These are phyloP conservation scores for Pithecia hirsuta DNA, from an alignment of 2,797 vertebrate genomes.

Conservation along the genomic window DNA sequence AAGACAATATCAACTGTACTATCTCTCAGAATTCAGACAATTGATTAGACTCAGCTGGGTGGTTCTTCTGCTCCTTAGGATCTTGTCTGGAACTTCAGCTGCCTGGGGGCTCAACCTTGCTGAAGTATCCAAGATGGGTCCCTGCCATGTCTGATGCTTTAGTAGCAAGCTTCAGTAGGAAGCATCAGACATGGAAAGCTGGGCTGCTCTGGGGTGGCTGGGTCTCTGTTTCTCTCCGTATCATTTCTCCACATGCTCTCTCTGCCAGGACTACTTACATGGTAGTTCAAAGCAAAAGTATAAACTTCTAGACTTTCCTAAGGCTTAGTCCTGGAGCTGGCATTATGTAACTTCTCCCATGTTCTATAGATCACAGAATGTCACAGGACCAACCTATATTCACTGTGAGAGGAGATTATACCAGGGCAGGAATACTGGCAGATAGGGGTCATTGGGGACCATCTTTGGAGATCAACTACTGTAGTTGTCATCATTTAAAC, in stretches of 20 bases:
- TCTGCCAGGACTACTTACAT: background rate
- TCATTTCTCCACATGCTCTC: background rate
- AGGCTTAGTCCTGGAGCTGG: background rate
- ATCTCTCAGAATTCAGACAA: background rate
- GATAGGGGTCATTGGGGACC: background rate
- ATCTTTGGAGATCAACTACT: background rate
- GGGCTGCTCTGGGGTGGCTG: background rate
- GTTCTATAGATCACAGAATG: background rate
- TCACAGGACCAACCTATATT: background rate
- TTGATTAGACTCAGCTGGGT: background rate
- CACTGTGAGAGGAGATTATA: background rate
- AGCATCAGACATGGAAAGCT: background rate
- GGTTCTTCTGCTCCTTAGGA: background rate
- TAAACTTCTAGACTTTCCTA: background rate
- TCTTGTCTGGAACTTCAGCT: background rate
- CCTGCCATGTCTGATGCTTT: background rate
- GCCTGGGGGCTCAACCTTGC: background rate
- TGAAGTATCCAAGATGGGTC: background rate
- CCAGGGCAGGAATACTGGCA: background rate
- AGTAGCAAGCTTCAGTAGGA: background rate
- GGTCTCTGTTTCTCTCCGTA: background rate
- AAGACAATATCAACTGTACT: background rate
- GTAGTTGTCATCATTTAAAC: background rate
- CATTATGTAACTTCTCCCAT: background rate
- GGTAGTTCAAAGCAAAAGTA: background rate